Evolutionary conservation across 2,797 vertebrate species (phyloP).

Genomic region (Poeciliopsis gracilis): DNA sequence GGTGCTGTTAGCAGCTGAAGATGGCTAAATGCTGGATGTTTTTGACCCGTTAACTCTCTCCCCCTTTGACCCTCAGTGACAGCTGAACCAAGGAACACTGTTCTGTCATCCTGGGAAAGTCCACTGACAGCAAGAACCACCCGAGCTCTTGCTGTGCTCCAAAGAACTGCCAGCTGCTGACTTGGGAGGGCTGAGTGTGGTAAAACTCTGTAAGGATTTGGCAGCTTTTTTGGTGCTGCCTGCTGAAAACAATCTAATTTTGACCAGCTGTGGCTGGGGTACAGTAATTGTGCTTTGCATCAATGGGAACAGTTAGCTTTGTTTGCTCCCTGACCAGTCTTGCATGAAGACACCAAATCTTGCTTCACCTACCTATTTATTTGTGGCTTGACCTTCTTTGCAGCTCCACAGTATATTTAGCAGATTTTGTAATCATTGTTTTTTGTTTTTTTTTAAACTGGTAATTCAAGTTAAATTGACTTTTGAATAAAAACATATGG

Average conservation of each 20-base stretch:
- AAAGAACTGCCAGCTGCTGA: conserved; percentile 71
- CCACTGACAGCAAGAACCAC: conserved; percentile 68
- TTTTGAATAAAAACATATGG: conserved; percentile 15
- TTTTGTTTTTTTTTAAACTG: not conserved
- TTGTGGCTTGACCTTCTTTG: conserved; percentile 12
- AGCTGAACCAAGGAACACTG: conserved; percentile 89
- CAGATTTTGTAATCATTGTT: too few species aligned
- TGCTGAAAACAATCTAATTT: conserved; percentile 64
- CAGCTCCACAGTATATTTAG: not conserved
- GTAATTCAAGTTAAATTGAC: conserved; percentile 2
- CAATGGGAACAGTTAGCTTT: conserved; percentile 39
- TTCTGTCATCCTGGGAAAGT: conserved; percentile 73
- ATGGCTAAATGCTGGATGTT: conserved; percentile 78
- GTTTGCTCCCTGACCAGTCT: conserved; percentile 36
- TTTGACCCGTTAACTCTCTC: conserved; percentile 61
- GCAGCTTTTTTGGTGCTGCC: conserved; percentile 49
- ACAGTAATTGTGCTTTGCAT: conserved; percentile 58
- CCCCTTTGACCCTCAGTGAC: conserved; percentile 82
- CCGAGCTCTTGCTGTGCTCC: conserved; percentile 52
- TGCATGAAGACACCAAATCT: conserved; percentile 38
- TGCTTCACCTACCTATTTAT: conserved; percentile 27
- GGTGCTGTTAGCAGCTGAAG: conserved; percentile 89
- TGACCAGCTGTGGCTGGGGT: conserved; percentile 56
- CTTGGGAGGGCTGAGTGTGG: conserved; percentile 53
- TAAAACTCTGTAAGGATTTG: conserved; percentile 65